Conservation (phyloP, 1,140 invertebrate genomes). For the Nasonia longicornis region DNA sequence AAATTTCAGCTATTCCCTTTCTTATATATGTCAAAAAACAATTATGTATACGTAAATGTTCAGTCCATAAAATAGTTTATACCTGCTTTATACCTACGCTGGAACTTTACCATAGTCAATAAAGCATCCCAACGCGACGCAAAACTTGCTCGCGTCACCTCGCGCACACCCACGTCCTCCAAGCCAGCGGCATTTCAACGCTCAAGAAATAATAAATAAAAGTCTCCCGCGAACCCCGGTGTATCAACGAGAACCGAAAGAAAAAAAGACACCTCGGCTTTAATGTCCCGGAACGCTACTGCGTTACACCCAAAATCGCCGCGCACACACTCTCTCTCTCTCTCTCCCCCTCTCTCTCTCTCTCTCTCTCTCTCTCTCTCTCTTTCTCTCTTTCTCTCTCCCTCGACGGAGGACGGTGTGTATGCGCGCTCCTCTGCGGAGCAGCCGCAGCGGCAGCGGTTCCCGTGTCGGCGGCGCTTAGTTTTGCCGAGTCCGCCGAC, state of each 20-base stretch:
- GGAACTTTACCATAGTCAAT: not conserved
- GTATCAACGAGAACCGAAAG: not conserved
- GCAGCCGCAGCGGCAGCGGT: not conserved
- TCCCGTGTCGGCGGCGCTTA: constrained; percentile 42
- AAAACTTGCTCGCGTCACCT: not conserved
- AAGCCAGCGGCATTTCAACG: not conserved
- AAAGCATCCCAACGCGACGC: not conserved
- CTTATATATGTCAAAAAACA: not conserved
- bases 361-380: not conserved
- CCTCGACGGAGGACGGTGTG: not conserved
- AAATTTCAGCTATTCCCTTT: not conserved
- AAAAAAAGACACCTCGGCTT: not conserved
- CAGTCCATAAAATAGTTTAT: too few species aligned
- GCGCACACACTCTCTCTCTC: not conserved
- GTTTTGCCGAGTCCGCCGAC: constrained; percentile 55
- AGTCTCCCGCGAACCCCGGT: not conserved
- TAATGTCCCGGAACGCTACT: not conserved
- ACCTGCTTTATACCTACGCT: too few species aligned
- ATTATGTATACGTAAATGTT: not conserved
- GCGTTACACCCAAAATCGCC: not conserved
- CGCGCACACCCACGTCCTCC: too few species aligned
- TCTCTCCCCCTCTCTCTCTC: constrained; percentile 2
- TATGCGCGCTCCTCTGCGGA: not conserved
- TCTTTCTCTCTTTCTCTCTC: not conserved
- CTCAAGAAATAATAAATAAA: not conserved